Conservation (phyloP, 1,140 invertebrate species). For the Leptoteleia sp. region DNA sequence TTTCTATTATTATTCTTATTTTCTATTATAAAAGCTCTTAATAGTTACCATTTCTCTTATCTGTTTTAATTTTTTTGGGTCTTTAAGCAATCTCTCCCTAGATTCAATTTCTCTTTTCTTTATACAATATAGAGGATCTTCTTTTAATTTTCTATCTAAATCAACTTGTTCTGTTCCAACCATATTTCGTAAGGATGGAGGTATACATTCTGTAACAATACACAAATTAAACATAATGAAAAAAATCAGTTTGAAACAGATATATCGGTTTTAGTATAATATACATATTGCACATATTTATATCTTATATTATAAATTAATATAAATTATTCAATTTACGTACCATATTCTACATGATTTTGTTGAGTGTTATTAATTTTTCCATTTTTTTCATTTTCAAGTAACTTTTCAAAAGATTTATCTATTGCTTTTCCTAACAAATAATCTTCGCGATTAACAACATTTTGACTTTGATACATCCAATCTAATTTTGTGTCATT, state of each 20-base stretch:
- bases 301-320: too few relatives aligned
- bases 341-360: slow-evolving; percentile 86
- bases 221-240: too few relatives aligned
- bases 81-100: slow-evolving; percentile 89
- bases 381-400: slow-evolving; percentile 82
- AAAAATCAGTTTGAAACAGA: too few relatives aligned
- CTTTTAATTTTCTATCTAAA: slow-evolving; percentile 90
- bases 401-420: slow-evolving; percentile 88
- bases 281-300: too few relatives aligned
- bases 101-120: slow-evolving; percentile 89
- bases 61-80: slow-evolving; percentile 94
- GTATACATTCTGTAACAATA: slow-evolving; percentile 87
- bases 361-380: slow-evolving; percentile 82
- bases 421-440: slow-evolving; percentile 93
- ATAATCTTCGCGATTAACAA: slow-evolving; percentile 93
- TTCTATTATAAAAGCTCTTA: too few relatives aligned
- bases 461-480: slow-evolving; percentile 94
- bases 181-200: slow-evolving; percentile 87
- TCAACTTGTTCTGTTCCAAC: slow-evolving; percentile 87
- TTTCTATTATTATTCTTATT: too few relatives aligned
- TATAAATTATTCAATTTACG: too few relatives aligned
- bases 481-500: slow-evolving; percentile 89
- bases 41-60: slow-evolving; percentile 87
- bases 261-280: too few relatives aligned
- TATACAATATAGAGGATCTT: slow-evolving; percentile 93